These are phyloP conservation scores for Folsomia candida DNA, from an alignment of 2,888 invertebrate species.

Conservation along the genomic window DNA sequence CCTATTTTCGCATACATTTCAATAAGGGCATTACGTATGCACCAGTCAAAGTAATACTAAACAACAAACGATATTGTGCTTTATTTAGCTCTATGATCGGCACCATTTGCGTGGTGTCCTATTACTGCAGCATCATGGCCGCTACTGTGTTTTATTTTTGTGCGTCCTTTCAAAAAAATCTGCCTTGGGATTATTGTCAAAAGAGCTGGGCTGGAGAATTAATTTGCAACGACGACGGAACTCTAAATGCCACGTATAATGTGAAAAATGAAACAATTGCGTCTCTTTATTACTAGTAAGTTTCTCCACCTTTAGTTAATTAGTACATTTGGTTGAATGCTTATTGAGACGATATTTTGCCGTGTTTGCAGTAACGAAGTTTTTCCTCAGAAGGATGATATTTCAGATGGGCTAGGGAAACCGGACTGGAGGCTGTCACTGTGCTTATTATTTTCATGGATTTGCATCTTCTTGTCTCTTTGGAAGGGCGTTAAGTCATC, in stretches of 20 bases:
- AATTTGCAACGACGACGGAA: neutral
- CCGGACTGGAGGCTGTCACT: conserved; percentile 28
- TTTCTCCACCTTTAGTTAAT: too few relatives aligned
- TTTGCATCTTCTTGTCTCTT: conserved; percentile 66
- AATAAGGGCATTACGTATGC: too few relatives aligned
- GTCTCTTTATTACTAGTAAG: neutral
- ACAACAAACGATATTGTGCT: too few relatives aligned
- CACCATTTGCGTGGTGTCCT: conserved; percentile 64
- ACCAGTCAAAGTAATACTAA: too few relatives aligned
- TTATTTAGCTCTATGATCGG: conserved; percentile 56
- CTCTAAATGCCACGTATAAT: neutral
- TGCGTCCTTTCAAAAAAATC: neutral
- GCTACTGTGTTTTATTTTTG: neutral
- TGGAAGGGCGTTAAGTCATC: conserved; percentile 58
- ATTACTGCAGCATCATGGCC: conserved; percentile 52
- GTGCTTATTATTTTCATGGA: conserved; percentile 29
- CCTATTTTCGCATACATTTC: too few relatives aligned
- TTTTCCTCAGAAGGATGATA: conserved; percentile 41
- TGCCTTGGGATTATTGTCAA: neutral
- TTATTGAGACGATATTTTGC: too few relatives aligned
- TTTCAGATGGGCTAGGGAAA: conserved; percentile 49
- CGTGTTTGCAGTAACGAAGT: conserved; percentile 48
- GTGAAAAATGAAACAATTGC: neutral
- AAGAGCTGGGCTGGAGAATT: neutral
- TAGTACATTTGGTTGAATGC: too few relatives aligned